Evolutionary conservation across 2,113 vertebrate species (phyloP).

Genomic region (Zingel zingel): DNA sequence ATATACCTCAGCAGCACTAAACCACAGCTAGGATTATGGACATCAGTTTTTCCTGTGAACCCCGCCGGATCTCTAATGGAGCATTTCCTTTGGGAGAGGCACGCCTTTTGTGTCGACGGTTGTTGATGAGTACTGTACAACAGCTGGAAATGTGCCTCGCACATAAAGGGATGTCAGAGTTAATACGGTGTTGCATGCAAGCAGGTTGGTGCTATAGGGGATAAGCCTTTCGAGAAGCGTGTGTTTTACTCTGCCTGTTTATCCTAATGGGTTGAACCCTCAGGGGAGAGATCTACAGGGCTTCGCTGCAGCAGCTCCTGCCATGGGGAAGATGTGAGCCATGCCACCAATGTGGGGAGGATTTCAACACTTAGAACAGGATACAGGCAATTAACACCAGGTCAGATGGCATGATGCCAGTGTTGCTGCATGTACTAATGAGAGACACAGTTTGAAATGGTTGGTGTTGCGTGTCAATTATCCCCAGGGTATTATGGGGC

Average conservation of each 20-base stretch:
- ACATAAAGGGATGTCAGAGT: conserved; percentile 50
- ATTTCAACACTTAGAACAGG: conserved; percentile 13
- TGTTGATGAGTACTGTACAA: conserved; percentile 49
- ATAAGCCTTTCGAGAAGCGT: conserved; percentile 45
- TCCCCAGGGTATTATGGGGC: not conserved
- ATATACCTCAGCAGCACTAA: conserved; percentile 51
- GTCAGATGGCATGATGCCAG: conserved; percentile 43
- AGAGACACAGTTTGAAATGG: conserved; percentile 27
- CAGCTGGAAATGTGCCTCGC: conserved; percentile 25
- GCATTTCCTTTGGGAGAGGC: conserved; percentile 43
- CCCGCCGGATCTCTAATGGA: conserved; percentile 39
- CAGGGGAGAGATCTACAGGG: conserved; percentile 51
- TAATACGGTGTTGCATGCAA: conserved; percentile 38
- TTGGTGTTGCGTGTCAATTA: conserved; percentile 2
- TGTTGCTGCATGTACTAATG: conserved; percentile 33
- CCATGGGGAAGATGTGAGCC: conserved; percentile 34
- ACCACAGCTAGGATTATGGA: conserved; percentile 61
- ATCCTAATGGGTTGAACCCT: conserved; percentile 60
- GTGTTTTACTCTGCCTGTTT: conserved; percentile 53
- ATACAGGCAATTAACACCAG: conserved; percentile 52
- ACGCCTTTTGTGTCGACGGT: conserved; percentile 6
- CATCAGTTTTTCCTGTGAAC: conserved; percentile 54
- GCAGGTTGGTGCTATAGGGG: conserved; percentile 35
- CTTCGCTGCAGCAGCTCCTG: conserved; percentile 32
- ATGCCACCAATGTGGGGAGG: conserved; percentile 26